phyloP scores from a whole-genome alignment of 23 tunicate genomes.

The Halocynthia aurantium region DNA sequence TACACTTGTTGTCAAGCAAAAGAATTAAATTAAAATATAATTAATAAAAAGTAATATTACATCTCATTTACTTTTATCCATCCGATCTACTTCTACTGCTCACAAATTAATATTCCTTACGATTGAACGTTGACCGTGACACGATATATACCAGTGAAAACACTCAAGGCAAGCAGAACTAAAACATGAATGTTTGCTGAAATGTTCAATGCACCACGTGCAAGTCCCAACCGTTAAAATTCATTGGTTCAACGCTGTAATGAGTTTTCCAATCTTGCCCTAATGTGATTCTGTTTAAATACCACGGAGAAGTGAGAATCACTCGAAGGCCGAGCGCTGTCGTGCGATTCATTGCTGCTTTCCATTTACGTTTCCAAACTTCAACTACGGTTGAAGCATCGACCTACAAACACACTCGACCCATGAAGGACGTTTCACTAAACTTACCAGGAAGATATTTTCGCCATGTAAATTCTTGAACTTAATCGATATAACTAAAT shows the following conservation, averaged over 20 bases:
- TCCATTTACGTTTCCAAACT: conserved; percentile 27
- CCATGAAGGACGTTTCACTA: no score
- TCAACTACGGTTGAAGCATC: conserved; percentile 18
- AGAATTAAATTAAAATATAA: no score
- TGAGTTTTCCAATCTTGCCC: conserved; percentile 16
- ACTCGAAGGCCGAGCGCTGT: conserved; percentile 12
- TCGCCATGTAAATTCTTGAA: no score
- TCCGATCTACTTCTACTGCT: no score
- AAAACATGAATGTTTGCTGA: no score
- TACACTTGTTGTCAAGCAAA: no score
- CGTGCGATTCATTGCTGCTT: neutral
- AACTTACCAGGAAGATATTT: no score
- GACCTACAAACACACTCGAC: neutral
- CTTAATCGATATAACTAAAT: no score
- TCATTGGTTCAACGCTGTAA: conserved; percentile 24
- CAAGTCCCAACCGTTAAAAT: conserved; percentile 12
- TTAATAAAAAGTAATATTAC: no score
- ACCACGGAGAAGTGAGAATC: conserved; percentile 27
- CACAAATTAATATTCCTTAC: neutral
- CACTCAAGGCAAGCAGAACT: no score
- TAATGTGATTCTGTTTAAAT: conserved; percentile 17
- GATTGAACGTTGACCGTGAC: neutral
- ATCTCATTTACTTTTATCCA: no score
- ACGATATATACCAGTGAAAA: neutral
- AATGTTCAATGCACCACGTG: no score